phyloP scores from a whole-genome alignment of 1,140 invertebrate species.

The Magallana gigas region DNA sequence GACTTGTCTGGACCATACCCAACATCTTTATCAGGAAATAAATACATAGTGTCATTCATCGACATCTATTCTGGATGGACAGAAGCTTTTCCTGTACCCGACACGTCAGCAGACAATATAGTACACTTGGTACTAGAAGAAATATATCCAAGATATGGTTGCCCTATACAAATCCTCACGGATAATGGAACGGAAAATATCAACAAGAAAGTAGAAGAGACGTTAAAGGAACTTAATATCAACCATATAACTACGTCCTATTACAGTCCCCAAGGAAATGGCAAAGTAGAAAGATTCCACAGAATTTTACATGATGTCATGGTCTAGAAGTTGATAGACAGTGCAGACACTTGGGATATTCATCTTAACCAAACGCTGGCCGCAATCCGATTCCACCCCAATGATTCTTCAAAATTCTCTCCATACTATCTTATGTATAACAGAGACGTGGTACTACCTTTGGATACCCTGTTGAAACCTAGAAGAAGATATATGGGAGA shows the following conservation, averaged over 20 bases:
- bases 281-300: conserved; percentile 52
- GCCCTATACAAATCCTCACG: conserved; percentile 46
- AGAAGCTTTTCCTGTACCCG: conserved; percentile 53
- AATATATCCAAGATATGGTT: conserved; percentile 57
- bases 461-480: too few species aligned
- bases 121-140: conserved; percentile 50
- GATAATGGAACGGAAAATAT: conserved; percentile 58
- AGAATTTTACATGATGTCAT: conserved; percentile 44
- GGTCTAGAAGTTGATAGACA: not conserved
- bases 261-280: conserved; percentile 42
- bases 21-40: too few species aligned
- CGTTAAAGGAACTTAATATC: conserved; percentile 40
- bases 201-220: conserved; percentile 40
- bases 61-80: conserved; percentile 50
- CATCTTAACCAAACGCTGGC: conserved; percentile 52
- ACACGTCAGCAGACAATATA: not conserved
- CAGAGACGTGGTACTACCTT: conserved; percentile 44
- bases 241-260: conserved; percentile 51
- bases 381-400: not conserved
- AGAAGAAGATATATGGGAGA: too few species aligned
- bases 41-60: conserved; percentile 52
- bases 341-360: not conserved
- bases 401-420: not conserved
- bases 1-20: too few species aligned
- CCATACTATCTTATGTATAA: conserved; percentile 54